A percentile compares a stretch with the other conserved stretches of the same genome.
phyloP scores from a whole-genome alignment of 2,888 invertebrate species.

The Ceriagrion tenellum region DNA sequence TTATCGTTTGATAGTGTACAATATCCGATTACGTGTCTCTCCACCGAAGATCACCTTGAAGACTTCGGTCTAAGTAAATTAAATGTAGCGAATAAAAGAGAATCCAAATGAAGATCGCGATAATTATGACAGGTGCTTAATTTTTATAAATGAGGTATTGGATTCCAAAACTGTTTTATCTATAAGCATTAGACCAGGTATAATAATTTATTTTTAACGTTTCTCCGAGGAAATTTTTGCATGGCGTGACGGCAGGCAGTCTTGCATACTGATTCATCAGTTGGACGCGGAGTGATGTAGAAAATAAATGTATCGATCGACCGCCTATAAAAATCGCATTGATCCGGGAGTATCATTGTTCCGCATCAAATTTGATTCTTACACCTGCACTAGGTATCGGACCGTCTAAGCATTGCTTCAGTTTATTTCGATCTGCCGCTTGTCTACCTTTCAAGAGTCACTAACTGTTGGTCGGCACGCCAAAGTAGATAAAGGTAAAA shows the following conservation, averaged over 20 bases:
- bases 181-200: background rate
- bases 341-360: background rate
- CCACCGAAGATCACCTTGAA: too few relatives aligned
- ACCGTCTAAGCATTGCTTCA: background rate
- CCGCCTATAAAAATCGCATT: background rate
- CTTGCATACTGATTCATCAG: constrained; percentile 16
- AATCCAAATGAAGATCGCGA: background rate
- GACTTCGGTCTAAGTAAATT: too few relatives aligned
- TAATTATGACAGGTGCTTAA: background rate
- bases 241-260: constrained; percentile 8
- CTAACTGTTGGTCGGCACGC: constrained; percentile 8
- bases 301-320: background rate
- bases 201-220: background rate
- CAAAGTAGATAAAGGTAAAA: background rate
- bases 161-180: background rate
- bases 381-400: background rate
- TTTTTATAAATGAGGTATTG: background rate
- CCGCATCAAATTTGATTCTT: background rate
- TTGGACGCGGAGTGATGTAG: background rate
- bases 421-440: background rate
- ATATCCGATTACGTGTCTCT: too few relatives aligned
- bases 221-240: background rate
- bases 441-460: background rate
- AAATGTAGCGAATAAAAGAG: background rate
- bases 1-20: too few relatives aligned